Percentiles rank a stretch among this genome's conserved stretches.
These are phyloP conservation scores for Solenopsis fugax DNA, from an alignment of 1,140 invertebrate species.

Conservation along the genomic window DNA sequence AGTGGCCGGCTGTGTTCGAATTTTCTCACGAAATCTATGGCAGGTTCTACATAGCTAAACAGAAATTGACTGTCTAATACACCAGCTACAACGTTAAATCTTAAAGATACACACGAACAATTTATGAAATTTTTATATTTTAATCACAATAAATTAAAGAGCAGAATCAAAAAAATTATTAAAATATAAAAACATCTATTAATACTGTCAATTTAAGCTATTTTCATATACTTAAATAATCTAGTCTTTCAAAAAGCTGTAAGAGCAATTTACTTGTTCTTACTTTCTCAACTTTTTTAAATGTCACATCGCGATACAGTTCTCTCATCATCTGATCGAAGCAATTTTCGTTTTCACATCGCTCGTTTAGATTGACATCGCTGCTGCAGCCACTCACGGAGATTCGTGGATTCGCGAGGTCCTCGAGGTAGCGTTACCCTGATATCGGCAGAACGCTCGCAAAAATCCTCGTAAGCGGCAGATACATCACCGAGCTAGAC, in stretches of 20 bases:
- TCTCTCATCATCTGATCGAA: not conserved
- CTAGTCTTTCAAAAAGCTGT: not conserved
- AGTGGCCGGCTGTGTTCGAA: conserved; percentile 11
- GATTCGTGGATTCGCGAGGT: conserved; percentile 48
- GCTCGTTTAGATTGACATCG: conserved; percentile 40
- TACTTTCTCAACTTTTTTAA: not conserved
- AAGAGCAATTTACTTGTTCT: not conserved
- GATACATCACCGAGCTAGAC: conserved; percentile 59
- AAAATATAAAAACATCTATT: not conserved
- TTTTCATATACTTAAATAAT: not conserved
- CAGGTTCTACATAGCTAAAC: conserved; percentile 13
- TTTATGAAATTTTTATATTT: not conserved
- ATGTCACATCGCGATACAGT: not conserved
- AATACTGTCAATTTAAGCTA: not conserved
- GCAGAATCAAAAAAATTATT: not conserved
- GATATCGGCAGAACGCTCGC: conserved; percentile 57
- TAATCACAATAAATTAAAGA: not conserved
- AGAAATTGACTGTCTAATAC: not conserved
- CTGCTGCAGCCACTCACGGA: conserved; percentile 29
- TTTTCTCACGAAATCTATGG: conserved; percentile 31
- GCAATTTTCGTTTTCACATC: conserved; percentile 57
- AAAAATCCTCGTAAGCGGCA: conserved; percentile 64
- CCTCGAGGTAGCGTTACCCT: conserved; percentile 51
- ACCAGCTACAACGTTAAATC: not conserved
- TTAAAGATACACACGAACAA: no score